Evolutionary conservation across 2,888 invertebrate genomes (phyloP), one percentile per base, ranked within the genome.

Genomic region (Thymelicus lineola): DNA sequence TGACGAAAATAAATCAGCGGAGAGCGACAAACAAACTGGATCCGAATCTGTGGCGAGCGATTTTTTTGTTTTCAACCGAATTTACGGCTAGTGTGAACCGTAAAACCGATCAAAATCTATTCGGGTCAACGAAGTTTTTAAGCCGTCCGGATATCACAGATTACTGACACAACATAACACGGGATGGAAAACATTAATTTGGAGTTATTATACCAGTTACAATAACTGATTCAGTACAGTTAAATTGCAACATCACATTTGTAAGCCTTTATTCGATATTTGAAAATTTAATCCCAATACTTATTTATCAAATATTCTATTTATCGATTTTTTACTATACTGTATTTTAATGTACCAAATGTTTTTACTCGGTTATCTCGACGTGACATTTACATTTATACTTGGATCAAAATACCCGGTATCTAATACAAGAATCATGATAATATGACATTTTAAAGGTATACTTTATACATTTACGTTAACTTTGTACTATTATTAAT

Each of bases 1-100:
- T 91, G 82, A 83, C 76, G 79, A 76, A 82, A 83, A 91, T 92
- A 91, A 93, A 92, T 93, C 91, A 91, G 87, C 87, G 82, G 73
- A 80, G 64, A 36, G 50, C 64, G 69, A 70, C 69, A 70, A 70
- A 70, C 70, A 70, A 64, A 70, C 69, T 64, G 35, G 70, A 70
- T 70, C 28, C 53, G 59, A 70, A 70, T 64, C 70, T 70, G 70
- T 14, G 64, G 70, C 70, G 14, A 17, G 48, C 69, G 55, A 70
- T 70, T 70, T 70, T 69, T 70, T 69, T 55, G 38, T 61, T 57
- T 36, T 50, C 63, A 50, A 58, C 62, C 62, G 48, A 69, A 69
- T 69, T 69, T 69, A 69, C 69, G 69, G 69, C 38, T 69, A 63
- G 69, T 69, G 63, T 63, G 63, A 69, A 69, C 69, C 69, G 69